Conservation (phyloP, 2,113 vertebrate species). For the Vidua chalybeata region DNA sequence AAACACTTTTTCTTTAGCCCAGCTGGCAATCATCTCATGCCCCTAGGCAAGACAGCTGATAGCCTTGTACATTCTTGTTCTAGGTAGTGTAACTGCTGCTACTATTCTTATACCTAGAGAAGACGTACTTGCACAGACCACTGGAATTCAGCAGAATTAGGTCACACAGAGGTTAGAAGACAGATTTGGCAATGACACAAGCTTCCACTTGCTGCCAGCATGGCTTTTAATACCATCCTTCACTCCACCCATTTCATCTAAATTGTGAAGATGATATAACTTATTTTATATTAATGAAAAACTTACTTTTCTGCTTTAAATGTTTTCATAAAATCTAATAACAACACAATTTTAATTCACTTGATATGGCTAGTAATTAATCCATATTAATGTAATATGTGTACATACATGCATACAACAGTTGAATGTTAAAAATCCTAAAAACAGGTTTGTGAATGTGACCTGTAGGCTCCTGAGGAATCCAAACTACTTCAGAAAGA, state of each 20-base stretch:
- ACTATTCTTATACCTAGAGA: conserved; percentile 42
- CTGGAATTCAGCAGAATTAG: conserved; percentile 26
- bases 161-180: conserved; percentile 24
- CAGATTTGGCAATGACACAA: not conserved
- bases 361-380: not conserved
- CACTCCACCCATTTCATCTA: not conserved
- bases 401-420: not conserved
- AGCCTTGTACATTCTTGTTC: conserved; percentile 28
- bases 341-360: not conserved
- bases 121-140: not conserved
- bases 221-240: not conserved
- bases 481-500: not conserved
- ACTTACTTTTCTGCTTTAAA: not conserved
- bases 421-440: not conserved
- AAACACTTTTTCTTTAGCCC: not conserved
- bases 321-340: not conserved
- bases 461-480: not conserved
- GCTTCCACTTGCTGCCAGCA: not conserved
- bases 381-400: no score
- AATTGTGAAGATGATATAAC: not conserved
- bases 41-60: conserved; percentile 35
- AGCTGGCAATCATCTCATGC: not conserved
- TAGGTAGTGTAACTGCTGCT: conserved; percentile 25
- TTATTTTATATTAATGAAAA: not conserved
- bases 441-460: not conserved